Evolutionary conservation across 30 jellyfish, hydroid and myxozoan species (phyloP).

Genomic region (Aurelia sp.): DNA sequence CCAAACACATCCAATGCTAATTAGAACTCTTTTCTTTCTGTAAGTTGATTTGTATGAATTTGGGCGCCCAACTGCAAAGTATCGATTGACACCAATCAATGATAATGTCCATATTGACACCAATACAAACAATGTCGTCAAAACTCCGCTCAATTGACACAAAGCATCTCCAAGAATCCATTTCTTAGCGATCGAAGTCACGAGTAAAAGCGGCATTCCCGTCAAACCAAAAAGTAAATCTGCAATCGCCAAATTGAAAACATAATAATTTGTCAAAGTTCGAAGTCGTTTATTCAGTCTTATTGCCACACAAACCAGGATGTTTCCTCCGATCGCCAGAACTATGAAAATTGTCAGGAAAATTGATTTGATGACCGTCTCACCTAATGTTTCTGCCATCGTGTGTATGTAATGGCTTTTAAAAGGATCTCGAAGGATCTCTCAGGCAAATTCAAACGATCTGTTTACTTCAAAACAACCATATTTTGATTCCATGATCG

Average conservation of each 20-base stretch:
- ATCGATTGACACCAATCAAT: slow-evolving; percentile 89
- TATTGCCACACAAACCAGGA: slow-evolving; percentile 77
- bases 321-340: slow-evolving; percentile 78
- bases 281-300: slow-evolving; percentile 59
- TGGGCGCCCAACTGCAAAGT: slow-evolving; percentile 88
- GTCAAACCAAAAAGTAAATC: slow-evolving; percentile 81
- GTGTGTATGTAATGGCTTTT: too few species aligned
- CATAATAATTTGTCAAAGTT: slow-evolving; percentile 90
- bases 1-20: slow-evolving; percentile 79
- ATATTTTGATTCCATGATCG: background rate
- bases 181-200: slow-evolving; percentile 81
- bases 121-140: slow-evolving; percentile 75
- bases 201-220: slow-evolving; percentile 81
- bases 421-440: background rate
- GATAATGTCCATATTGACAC: slow-evolving; percentile 93
- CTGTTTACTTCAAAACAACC: background rate
- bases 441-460: background rate
- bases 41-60: slow-evolving; percentile 55
- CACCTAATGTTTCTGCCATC: slow-evolving; percentile 44
- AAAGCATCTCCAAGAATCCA: slow-evolving; percentile 88
- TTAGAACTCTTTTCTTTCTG: slow-evolving; percentile 65
- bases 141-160: slow-evolving; percentile 85
- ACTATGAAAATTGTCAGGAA: slow-evolving; percentile 58
- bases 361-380: slow-evolving; percentile 64
- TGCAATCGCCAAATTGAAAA: slow-evolving; percentile 90